phyloP scores from a whole-genome alignment of 2,797 vertebrate species.

The Enteromius viviparus region DNA sequence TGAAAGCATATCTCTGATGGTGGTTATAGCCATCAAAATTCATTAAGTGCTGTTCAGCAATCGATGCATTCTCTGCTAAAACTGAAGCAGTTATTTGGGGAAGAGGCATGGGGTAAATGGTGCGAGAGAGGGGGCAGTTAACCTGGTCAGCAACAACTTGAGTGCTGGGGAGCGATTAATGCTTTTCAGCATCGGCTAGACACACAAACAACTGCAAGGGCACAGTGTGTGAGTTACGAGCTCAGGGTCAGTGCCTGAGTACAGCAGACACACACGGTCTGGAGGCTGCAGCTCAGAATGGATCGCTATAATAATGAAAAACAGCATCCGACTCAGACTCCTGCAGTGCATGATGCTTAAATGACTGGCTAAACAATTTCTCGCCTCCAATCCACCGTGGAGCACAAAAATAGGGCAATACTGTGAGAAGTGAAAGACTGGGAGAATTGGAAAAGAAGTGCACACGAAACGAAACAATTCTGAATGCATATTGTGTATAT shows the following conservation, averaged over 20 bases:
- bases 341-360: background rate
- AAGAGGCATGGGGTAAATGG: slow-evolving; percentile 19
- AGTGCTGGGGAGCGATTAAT: slow-evolving; percentile 19
- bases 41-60: slow-evolving; percentile 30
- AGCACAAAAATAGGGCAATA: background rate
- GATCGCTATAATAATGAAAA: slow-evolving; percentile 9
- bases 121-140: slow-evolving; percentile 24
- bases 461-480: background rate
- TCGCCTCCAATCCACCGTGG: background rate
- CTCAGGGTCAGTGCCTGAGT: slow-evolving; percentile 5
- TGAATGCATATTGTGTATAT: background rate
- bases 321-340: slow-evolving; percentile 2
- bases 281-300: slow-evolving; percentile 11
- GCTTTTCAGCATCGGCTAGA: slow-evolving; percentile 4
- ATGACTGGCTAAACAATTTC: slow-evolving; percentile 16
- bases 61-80: slow-evolving; percentile 26
- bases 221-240: background rate
- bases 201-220: slow-evolving; percentile 41
- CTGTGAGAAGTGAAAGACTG: background rate
- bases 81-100: slow-evolving; percentile 21
- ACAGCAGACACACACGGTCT: slow-evolving; percentile 18
- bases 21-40: slow-evolving; percentile 38
- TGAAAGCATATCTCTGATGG: slow-evolving; percentile 28
- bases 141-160: background rate
- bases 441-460: background rate